Evolutionary conservation across 2,797 vertebrate species (phyloP).

Genomic region (Thaleichthys pacificus): DNA sequence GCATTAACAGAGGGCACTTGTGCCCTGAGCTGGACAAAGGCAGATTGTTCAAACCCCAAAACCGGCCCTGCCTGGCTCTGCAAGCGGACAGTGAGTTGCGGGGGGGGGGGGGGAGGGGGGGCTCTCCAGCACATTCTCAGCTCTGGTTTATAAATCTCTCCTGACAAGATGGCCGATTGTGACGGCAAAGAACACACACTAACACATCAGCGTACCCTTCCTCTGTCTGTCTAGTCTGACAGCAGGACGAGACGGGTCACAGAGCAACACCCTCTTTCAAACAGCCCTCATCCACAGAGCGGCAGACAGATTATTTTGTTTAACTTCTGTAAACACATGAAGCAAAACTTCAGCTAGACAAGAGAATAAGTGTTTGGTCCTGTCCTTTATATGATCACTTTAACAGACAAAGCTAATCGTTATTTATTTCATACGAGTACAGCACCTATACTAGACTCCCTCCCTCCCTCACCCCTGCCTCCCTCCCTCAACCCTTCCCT

Average conservation of each 20-base stretch:
- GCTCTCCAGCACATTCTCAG: slow-evolving; percentile 33
- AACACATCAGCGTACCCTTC: background rate
- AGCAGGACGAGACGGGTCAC: background rate
- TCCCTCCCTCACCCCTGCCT: background rate
- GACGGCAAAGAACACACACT: background rate
- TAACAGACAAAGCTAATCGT: background rate
- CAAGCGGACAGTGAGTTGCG: slow-evolving; percentile 6
- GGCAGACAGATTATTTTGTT: background rate
- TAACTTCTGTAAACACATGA: background rate
- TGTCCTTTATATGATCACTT: background rate
- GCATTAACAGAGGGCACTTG: slow-evolving; percentile 69
- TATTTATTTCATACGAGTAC: background rate
- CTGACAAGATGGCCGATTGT: slow-evolving; percentile 27
- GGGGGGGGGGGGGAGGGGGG: slow-evolving; percentile 16
- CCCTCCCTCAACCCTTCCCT: no score
- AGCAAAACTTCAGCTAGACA: no score
- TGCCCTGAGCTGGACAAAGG: slow-evolving; percentile 62
- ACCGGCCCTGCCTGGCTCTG: slow-evolving; percentile 34
- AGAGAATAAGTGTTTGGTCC: background rate
- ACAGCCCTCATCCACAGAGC: background rate
- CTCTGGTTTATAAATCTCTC: slow-evolving; percentile 32
- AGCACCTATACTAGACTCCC: background rate
- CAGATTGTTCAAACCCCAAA: slow-evolving; percentile 61
- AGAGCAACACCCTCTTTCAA: background rate
- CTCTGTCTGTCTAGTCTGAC: background rate